Base-by-base conservation (phyloP, 2,888 invertebrate genomes). In the Apodemia hepburni region DNA sequence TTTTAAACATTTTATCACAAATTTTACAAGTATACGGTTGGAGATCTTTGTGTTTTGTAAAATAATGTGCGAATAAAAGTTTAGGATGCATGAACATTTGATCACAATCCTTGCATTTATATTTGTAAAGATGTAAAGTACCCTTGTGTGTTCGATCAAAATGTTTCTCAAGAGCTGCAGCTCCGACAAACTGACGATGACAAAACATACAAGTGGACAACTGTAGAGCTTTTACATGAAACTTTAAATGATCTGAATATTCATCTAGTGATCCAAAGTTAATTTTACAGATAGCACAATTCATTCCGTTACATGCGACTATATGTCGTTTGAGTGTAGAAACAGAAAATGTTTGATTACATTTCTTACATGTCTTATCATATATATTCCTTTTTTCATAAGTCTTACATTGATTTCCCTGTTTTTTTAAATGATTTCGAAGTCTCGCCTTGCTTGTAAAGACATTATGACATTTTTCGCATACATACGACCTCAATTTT, bases 1-100 rank as follows among this genome's bases (percentile, higher is more conserved):
- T n/a, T n/a, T n/a, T n/a, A n/a, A n/a, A 90, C 2, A 65, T 79
- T 63, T 70, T 76, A 58, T 84, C 59, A 27, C 90, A 90, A n/a
- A 87, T 85, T 59, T 74, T 81, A 64, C 90, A 90, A 0, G 73
- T 81, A 59, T 82, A 90, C 0, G 90, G 90, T 4, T 80, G 68
- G 0, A 91, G 65, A 0, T 82, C 78, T 49, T 76, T 84, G 45
- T 91, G 90, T 1, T 69, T 75, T 0, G 77, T 71, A 27, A 71
- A 83, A 61, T 80, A 89, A 69, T 91, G 90, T 0, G 71, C 80
- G 18, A 91, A 89, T 1, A 91, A 62, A 5, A 76, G 75, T 61
- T 85, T 80, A 0, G 90, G 90, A 69, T 90, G 90, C 57, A 81
- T 82, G 29, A 79, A 91, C 0, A 78, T 68, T 0, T 65, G 67